Evolutionary conservation across 2,888 invertebrate species (phyloP).

Genomic region (Lasioglossum marginatum): DNA sequence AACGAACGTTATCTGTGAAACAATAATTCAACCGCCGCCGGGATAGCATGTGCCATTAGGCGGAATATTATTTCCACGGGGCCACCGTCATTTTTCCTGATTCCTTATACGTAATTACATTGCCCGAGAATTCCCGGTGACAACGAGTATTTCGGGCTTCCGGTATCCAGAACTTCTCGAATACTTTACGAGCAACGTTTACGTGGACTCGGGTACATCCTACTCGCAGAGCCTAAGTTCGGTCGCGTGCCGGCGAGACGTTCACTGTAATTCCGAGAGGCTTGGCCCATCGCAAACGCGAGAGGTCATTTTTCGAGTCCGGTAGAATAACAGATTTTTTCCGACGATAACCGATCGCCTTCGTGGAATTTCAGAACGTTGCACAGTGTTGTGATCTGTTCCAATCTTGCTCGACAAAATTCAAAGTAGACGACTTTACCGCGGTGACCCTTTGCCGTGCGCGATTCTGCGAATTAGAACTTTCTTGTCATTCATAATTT

Average conservation of each 20-base stretch:
- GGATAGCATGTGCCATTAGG: conserved; percentile 27
- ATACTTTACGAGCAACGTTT: conserved; percentile 37
- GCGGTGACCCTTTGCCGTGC: not conserved
- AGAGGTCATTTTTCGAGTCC: conserved; percentile 24
- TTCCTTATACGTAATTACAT: conserved; percentile 50
- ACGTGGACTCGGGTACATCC: conserved; percentile 31
- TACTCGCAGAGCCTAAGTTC: not conserved
- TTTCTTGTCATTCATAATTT: not conserved
- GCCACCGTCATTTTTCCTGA: conserved; percentile 26
- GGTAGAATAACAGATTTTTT: conserved; percentile 9
- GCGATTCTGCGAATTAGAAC: not conserved
- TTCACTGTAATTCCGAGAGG: conserved; percentile 36
- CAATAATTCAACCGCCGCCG: conserved; percentile 32
- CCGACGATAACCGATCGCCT: not conserved
- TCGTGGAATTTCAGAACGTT: not conserved
- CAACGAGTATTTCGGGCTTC: conserved; percentile 26
- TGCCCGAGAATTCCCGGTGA: conserved; percentile 28
- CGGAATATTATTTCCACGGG: conserved; percentile 16
- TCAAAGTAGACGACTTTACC: not conserved
- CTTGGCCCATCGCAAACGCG: conserved; percentile 17
- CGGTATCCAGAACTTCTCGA: conserved; percentile 16
- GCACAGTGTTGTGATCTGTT: not conserved
- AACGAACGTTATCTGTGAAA: conserved; percentile 8
- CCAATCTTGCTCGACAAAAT: not conserved
- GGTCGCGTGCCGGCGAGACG: conserved; percentile 51